Percentiles rank a stretch among this genome's conserved stretches.
These are phyloP conservation scores for Ailurus styani DNA, from an alignment of 2,113 vertebrate species.

Conservation along the genomic window DNA sequence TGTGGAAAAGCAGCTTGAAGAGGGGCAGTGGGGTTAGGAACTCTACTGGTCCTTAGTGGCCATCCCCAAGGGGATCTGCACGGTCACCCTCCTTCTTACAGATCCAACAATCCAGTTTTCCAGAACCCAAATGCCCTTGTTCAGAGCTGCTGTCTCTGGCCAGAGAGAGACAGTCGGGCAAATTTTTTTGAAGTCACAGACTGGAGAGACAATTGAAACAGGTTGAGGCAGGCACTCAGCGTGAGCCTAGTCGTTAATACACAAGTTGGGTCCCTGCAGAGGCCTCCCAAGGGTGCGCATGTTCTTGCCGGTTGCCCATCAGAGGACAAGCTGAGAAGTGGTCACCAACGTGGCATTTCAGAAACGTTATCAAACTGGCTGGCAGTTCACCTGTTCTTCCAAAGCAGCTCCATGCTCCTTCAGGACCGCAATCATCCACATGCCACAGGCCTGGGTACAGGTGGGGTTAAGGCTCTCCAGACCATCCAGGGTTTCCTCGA, in stretches of 20 bases:
- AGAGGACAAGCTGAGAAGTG: not conserved
- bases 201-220: not conserved
- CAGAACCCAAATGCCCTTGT: not conserved
- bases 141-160: not conserved
- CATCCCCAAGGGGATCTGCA: not conserved
- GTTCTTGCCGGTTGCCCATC: not conserved
- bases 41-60: not conserved
- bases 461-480: constrained; percentile 59
- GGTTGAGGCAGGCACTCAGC: not conserved
- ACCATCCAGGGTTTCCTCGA: constrained; percentile 67
- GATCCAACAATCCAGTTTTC: not conserved
- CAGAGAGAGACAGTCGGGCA: not conserved
- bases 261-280: not conserved
- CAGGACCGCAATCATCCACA: constrained; percentile 54
- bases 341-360: not conserved
- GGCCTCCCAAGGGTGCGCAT: not conserved
- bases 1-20: not conserved
- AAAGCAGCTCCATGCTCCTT: constrained; percentile 59
- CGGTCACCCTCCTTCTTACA: not conserved
- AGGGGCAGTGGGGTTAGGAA: not conserved
- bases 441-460: constrained; percentile 52
- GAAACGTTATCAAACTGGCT: not conserved
- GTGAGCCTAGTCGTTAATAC: not conserved
- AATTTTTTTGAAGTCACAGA: not conserved
- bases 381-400: constrained; percentile 64